Base-by-base conservation (phyloP, 2,888 invertebrate genomes). In the Cosmia pyralina region DNA sequence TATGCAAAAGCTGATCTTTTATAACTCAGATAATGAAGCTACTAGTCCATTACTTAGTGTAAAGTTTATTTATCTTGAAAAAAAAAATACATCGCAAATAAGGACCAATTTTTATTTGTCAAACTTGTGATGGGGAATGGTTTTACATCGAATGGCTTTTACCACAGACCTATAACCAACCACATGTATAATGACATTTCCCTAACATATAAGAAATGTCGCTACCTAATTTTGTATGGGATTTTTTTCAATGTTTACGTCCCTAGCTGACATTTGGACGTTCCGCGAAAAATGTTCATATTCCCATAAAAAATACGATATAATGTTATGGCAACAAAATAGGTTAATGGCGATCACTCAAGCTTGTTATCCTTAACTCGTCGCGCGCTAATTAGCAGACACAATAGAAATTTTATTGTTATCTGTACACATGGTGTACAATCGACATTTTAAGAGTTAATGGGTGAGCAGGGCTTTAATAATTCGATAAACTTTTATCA, bases 161-260 rank as follows among this genome's bases (percentile, higher is more conserved):
- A 28, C 17, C 0, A 13, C 28, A 48, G 22, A 15, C 65, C 48
- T 53, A 72, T 64, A 72, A 17, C 8, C 19, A 38, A n/a, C 34
- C 34, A 53, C 52, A 65, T 65, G 53, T 63, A 57, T 57, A 72
- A 46, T 86, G 86, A 81, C 86, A 86, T 86, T 86, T 85, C 10
- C 64, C 69, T 81, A 86, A 82, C 79, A 82, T 82, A 85, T 73
- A 86, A 82, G 68, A 85, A 85, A 86, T 81, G 84, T 83, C 69
- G 76, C 63, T 68, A 71, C 77, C 82, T 17, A 69, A 76, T 75
- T 83, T 85, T 85, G 85, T 86, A 82, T 80, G 78, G 67, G 63
- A 6, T 48, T 72, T 77, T 64, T 73, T 75, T 77, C 57, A 73
- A 79, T 67, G 81, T 68, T 52, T 46, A 65, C 57, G 69, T 68